Evolutionary conservation across 2,113 vertebrate genomes (phyloP), one percentile per base, ranked within the genome.

Genomic region (Suncus etruscus): DNA sequence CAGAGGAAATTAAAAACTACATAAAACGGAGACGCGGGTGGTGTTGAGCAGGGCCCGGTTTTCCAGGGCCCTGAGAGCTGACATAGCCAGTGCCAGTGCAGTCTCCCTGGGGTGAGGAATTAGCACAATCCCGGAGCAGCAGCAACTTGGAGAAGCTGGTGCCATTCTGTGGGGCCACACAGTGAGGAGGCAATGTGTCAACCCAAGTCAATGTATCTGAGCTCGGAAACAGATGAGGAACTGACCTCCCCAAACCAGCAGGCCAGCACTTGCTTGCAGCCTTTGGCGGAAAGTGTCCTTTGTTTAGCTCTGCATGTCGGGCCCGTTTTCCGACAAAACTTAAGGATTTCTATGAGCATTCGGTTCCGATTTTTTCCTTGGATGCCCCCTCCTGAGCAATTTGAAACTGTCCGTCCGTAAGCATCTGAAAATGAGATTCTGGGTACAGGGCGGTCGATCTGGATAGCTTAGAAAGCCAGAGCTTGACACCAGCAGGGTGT

Each of bases 1-100:
- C 96, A 98, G 97, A 98, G 98, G 98, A 99, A 99, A 99, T 99
- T 98, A 99, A 99, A 99, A 98, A 98, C 96, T 98, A 98, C 98
- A 98, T 98, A 98, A 98, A 98, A 98, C 98, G 98, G 98, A 98
- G 98, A 98, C 97, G 97, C 97, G 78, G 97, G 98, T 97, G 97
- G 98, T 98, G 98, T 98, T 98, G 98, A 98, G 98, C 98, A 97
- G 96, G 97, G 98, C 97, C 97, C 98, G 96, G 94, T 97, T 97
- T 97, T 97, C 97, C 97, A 93, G 96, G 97, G 97, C 97, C 96
- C 97, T 97, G 96, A 96, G 95, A 97, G 96, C 97, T 97, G 97
- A 97, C 97, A 97, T 97, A 97, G 97, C 97, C 94, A 97, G 20
- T 32, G 4, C 65, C 65, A 88, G 94, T 94, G 93, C 45, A 90